Evolutionary conservation across 2,797 vertebrate genomes (phyloP).

Genomic region (Liparis tanakae): DNA sequence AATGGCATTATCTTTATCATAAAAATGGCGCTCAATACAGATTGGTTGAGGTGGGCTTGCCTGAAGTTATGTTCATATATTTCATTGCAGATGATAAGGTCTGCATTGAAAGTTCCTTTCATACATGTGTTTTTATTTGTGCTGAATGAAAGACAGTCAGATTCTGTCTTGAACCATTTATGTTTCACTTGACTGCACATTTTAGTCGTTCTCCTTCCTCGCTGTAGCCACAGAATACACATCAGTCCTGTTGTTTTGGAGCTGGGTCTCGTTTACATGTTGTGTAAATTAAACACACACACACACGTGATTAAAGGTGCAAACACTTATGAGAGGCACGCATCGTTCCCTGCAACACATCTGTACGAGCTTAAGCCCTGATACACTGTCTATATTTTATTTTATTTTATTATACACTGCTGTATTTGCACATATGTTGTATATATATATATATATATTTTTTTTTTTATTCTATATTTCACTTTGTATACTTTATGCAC

Average conservation of each 20-base stretch:
- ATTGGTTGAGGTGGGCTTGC: neutral
- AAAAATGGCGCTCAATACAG: constrained; percentile 1
- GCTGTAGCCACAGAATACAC: constrained; percentile 64
- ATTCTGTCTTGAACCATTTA: constrained; percentile 74
- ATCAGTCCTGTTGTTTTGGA: constrained; percentile 65
- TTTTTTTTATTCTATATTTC: too few species aligned
- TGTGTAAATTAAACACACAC: constrained; percentile 37
- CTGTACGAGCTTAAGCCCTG: neutral
- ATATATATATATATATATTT: too few species aligned
- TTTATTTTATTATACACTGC: too few species aligned
- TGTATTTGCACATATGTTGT: too few species aligned
- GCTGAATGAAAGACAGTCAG: constrained; percentile 78
- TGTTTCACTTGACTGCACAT: constrained; percentile 78
- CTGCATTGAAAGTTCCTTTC: constrained; percentile 18
- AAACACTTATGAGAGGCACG: constrained; percentile 5
- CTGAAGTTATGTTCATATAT: constrained; percentile 1
- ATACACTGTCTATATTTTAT: too few species aligned
- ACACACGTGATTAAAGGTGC: constrained; percentile 20
- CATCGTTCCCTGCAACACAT: constrained; percentile 13
- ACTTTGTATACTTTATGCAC: too few species aligned
- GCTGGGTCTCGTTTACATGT: constrained; percentile 54
- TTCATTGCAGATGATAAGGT: constrained; percentile 10
- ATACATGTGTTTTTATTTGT: constrained; percentile 64
- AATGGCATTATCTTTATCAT: constrained; percentile 8
- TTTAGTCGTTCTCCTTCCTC: constrained; percentile 64